These are phyloP conservation scores for Drosophila formosana DNA, from an alignment of 2,888 invertebrate species.

Conservation along the genomic window DNA sequence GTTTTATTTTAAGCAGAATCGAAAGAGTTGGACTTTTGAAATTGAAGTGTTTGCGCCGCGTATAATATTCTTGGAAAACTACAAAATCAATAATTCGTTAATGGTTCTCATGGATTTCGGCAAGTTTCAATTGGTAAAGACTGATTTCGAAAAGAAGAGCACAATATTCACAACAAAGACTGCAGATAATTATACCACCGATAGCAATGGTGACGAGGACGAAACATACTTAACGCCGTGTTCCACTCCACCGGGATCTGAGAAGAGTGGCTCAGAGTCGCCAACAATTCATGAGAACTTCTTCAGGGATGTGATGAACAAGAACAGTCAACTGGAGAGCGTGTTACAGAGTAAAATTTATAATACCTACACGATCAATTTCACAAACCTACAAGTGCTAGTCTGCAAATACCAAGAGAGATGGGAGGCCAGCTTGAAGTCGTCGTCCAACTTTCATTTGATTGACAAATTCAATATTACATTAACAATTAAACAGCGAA, in stretches of 20 bases:
- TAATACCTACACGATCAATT: constrained; percentile 91
- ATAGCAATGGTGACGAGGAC: constrained; percentile 86
- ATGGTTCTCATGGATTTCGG: constrained; percentile 97
- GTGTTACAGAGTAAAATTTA: constrained; percentile 90
- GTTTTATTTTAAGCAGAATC: constrained; percentile 86
- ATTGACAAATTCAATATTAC: constrained; percentile 92
- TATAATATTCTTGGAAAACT: constrained; percentile 94
- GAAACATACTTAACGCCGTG: constrained; percentile 93
- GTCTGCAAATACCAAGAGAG: constrained; percentile 95
- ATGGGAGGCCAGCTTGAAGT: constrained; percentile 94
- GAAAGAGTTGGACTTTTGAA: constrained; percentile 94
- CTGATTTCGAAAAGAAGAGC: constrained; percentile 67
- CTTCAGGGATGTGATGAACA: constrained; percentile 88
- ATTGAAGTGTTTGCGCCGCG: constrained; percentile 97
- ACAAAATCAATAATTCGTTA: constrained; percentile 90
- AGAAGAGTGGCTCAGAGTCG: constrained; percentile 87
- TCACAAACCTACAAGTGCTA: constrained; percentile 94
- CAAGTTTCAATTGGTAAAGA: constrained; percentile 87
- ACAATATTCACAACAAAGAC: constrained; percentile 39
- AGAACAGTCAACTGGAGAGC: constrained; percentile 87
- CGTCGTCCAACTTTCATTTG: constrained; percentile 93
- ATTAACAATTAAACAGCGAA: constrained; percentile 91
- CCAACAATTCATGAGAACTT: constrained; percentile 83
- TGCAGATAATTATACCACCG: constrained; percentile 30
- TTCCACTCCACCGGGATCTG: constrained; percentile 93